Conservation (phyloP, 2,113 vertebrate genomes). For the Pipra filicauda region DNA sequence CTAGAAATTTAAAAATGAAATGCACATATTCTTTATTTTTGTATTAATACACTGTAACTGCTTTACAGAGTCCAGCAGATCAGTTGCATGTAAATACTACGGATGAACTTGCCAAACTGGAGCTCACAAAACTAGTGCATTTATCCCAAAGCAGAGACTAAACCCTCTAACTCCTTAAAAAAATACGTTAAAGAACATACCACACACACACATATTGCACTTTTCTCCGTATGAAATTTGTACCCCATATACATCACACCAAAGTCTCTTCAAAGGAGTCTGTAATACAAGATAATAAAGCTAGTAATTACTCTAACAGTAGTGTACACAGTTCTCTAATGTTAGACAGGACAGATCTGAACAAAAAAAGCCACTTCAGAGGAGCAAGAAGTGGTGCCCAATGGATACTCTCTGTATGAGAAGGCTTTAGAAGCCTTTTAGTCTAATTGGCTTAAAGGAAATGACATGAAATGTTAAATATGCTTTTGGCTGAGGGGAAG, state of each 20-base stretch:
- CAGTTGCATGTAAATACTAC: slow-evolving; percentile 63
- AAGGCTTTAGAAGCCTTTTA: not conserved
- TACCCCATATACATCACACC: slow-evolving; percentile 70
- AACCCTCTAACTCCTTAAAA: slow-evolving; percentile 71
- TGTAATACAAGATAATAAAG: slow-evolving; percentile 64
- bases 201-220: slow-evolving; percentile 78
- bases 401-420: not conserved
- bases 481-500: not conserved
- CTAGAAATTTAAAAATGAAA: not conserved
- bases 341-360: not conserved
- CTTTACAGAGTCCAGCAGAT: slow-evolving; percentile 69
- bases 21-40: slow-evolving; percentile 32
- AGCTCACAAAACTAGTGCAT: slow-evolving; percentile 69
- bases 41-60: slow-evolving; percentile 59
- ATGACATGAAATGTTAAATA: not conserved
- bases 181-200: slow-evolving; percentile 74
- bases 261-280: slow-evolving; percentile 75
- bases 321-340: slow-evolving; percentile 59
- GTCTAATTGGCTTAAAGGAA: slow-evolving; percentile 12
- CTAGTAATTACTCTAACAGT: slow-evolving; percentile 61
- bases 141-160: slow-evolving; percentile 71
- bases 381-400: not conserved
- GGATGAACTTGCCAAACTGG: slow-evolving; percentile 62
- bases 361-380: slow-evolving; percentile 34
- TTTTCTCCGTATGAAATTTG: slow-evolving; percentile 73